phyloP scores from a whole-genome alignment of 2,113 vertebrate species.

The Macquaria australasica region DNA sequence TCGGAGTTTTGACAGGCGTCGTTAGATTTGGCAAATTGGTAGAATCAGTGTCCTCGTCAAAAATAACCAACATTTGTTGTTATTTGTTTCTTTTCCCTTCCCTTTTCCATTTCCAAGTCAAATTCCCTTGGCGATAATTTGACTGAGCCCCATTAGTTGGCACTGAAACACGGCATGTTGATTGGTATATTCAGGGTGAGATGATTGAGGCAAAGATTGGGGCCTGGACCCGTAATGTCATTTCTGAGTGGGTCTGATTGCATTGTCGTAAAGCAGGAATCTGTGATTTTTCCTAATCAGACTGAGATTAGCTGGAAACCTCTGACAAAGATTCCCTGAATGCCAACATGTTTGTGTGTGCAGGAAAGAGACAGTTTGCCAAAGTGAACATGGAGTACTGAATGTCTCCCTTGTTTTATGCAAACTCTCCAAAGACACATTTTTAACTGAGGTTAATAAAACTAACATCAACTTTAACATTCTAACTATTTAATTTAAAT shows the following conservation, averaged over 20 bases:
- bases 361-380: constrained; percentile 2
- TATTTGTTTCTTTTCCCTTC: constrained; percentile 74
- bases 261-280: constrained; percentile 75
- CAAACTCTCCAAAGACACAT: constrained; percentile 42
- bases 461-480: constrained; percentile 33
- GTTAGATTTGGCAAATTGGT: constrained; percentile 76
- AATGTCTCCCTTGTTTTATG: constrained; percentile 14
- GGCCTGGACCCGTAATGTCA: constrained; percentile 80
- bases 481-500: constrained; percentile 36
- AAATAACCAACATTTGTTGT: constrained; percentile 79
- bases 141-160: constrained; percentile 75
- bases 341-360: constrained; percentile 19
- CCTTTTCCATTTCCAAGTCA: constrained; percentile 80
- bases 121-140: constrained; percentile 77
- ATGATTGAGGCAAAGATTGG: constrained; percentile 78
- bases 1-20: constrained; percentile 74
- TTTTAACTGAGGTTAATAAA: constrained; percentile 45
- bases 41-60: constrained; percentile 81
- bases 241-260: constrained; percentile 82
- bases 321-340: constrained; percentile 50
- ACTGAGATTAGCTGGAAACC: constrained; percentile 65
- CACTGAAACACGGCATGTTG: constrained; percentile 75
- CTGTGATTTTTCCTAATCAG: constrained; percentile 78
- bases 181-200: constrained; percentile 80
- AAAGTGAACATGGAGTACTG: constrained; percentile 17